These are phyloP conservation scores for Ailuropoda melanoleuca DNA, from an alignment of 2,113 vertebrate species.

Conservation along the genomic window DNA sequence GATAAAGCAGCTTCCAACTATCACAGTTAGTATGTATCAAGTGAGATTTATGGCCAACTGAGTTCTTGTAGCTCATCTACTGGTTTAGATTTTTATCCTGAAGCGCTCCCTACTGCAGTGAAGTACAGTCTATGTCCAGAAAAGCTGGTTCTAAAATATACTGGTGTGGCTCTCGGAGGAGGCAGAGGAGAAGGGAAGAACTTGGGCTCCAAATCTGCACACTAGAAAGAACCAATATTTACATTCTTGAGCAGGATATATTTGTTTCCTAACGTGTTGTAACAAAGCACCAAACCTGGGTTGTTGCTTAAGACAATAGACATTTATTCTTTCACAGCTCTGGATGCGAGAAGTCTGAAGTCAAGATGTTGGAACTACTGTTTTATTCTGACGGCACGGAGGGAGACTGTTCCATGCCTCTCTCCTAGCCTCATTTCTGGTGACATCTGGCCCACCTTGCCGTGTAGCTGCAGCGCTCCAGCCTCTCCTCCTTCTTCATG, in stretches of 20 bases:
- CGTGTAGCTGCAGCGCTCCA: background rate
- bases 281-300: background rate
- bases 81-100: background rate
- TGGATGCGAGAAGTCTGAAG: background rate
- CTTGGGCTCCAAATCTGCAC: background rate
- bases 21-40: background rate
- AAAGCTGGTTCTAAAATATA: background rate
- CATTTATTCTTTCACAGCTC: background rate
- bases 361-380: background rate
- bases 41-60: background rate
- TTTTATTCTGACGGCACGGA: background rate
- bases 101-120: background rate
- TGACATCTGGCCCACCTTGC: background rate
- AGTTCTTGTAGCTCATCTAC: background rate
- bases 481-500: background rate
- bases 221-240: background rate
- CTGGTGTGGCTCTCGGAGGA: background rate
- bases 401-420: background rate
- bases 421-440: background rate
- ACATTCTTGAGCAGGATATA: background rate
- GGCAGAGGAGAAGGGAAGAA: background rate
- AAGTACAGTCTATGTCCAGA: background rate
- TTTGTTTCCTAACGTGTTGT: background rate
- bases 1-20: background rate
- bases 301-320: background rate